Evolutionary conservation across 2,797 vertebrate species (phyloP).

Genomic region (Pantherophis vulpinus): DNA sequence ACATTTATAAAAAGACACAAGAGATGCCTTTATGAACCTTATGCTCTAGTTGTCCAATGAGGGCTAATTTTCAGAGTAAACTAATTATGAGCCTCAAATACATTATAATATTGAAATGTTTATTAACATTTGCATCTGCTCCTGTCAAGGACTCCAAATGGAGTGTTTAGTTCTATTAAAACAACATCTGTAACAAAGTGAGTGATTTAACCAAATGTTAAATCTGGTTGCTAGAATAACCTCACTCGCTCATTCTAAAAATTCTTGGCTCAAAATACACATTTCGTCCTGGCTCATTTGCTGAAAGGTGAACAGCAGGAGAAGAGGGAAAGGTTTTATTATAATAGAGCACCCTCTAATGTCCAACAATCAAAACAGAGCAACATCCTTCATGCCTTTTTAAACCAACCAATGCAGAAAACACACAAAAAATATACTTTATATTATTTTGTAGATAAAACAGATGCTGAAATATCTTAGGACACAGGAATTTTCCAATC

Average conservation of each 20-base stretch:
- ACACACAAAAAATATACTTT: background rate
- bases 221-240: background rate
- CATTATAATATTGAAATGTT: background rate
- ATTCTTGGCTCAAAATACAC: background rate
- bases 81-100: background rate
- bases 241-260: background rate
- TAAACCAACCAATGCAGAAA: background rate
- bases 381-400: background rate
- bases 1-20: background rate
- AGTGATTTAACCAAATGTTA: background rate
- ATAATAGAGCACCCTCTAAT: slow-evolving; percentile 58
- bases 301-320: slow-evolving; percentile 20
- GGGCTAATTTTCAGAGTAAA: background rate
- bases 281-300: slow-evolving; percentile 1
- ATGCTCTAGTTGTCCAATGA: background rate
- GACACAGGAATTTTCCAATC: background rate
- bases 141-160: background rate
- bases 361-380: slow-evolving; percentile 25
- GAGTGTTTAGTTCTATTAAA: background rate
- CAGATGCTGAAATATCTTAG: too few relatives aligned
- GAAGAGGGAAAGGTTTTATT: slow-evolving; percentile 16
- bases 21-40: background rate
- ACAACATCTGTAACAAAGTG: background rate
- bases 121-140: background rate
- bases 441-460: background rate